Conservation (phyloP, 2,797 vertebrate species). For the Fratercula arctica region DNA sequence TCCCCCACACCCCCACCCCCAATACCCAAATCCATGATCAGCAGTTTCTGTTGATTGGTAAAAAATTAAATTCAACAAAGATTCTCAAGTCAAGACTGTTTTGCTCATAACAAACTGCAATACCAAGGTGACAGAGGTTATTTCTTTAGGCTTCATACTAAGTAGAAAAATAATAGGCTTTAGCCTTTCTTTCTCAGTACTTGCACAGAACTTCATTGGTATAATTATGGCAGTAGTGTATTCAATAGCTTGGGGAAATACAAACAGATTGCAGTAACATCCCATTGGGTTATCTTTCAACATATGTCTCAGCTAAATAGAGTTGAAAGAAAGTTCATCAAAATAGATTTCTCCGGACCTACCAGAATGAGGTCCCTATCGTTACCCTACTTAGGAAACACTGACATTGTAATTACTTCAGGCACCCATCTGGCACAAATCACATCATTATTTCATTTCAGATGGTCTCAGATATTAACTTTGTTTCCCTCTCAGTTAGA, state of each 20-base stretch:
- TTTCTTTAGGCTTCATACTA: background rate
- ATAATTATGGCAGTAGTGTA: background rate
- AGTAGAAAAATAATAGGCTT: background rate
- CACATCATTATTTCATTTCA: conserved; percentile 35
- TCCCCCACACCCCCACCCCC: background rate
- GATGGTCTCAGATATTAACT: background rate
- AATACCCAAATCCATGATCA: background rate
- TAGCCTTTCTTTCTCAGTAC: background rate
- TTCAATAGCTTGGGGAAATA: conserved; percentile 3
- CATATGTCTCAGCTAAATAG: conserved; percentile 31
- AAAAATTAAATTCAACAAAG: background rate
- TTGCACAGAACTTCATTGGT: background rate
- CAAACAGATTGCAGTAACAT: conserved; percentile 21
- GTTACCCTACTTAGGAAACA: background rate
- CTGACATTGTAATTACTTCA: conserved; percentile 27
- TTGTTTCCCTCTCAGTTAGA: conserved; percentile 15
- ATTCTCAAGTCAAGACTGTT: background rate
- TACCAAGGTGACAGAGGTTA: background rate
- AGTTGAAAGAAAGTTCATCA: conserved; percentile 38
- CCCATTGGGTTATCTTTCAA: background rate
- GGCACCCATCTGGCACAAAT: conserved; percentile 39
- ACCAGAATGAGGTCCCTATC: background rate
- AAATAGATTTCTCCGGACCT: conserved; percentile 22
- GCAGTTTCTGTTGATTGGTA: background rate
- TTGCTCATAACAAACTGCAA: background rate